Evolutionary conservation across 2,888 invertebrate species (phyloP).

Genomic region (Lycia hirtaria): DNA sequence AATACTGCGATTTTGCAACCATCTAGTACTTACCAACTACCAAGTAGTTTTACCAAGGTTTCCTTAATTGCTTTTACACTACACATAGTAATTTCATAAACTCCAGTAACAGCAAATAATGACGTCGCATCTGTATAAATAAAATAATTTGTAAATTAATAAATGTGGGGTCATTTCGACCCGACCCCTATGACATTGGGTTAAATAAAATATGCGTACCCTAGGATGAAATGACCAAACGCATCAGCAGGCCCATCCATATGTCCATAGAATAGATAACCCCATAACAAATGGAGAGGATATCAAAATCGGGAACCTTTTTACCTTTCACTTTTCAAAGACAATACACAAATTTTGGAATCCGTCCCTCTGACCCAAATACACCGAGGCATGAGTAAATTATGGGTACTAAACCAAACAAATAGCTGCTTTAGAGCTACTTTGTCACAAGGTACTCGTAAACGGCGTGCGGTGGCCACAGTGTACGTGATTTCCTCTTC

Average conservation of each 20-base stretch:
- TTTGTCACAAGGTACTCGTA: constrained; percentile 62
- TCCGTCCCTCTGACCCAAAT: constrained; percentile 52
- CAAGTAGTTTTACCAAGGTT: too few relatives aligned
- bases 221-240: too few relatives aligned
- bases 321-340: constrained; percentile 22
- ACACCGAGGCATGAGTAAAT: constrained; percentile 57
- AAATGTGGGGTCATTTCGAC: too few relatives aligned
- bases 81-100: too few relatives aligned
- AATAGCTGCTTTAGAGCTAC: constrained; percentile 64
- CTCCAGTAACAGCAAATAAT: too few relatives aligned
- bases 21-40: too few relatives aligned
- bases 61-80: too few relatives aligned
- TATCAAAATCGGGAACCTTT: neutral
- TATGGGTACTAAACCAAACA: constrained; percentile 67
- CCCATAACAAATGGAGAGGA: neutral
- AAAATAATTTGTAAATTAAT: too few relatives aligned
- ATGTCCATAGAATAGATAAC: neutral
- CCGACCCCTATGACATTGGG: too few relatives aligned
- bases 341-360: constrained; percentile 30
- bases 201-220: too few relatives aligned
- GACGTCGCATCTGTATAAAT: too few relatives aligned
- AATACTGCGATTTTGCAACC: too few relatives aligned
- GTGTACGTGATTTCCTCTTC: neutral
- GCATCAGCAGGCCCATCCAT: neutral
- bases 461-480: constrained; percentile 44